These are phyloP conservation scores for Drosophila setosimentum DNA, from an alignment of 2,888 invertebrate species.

Conservation along the genomic window DNA sequence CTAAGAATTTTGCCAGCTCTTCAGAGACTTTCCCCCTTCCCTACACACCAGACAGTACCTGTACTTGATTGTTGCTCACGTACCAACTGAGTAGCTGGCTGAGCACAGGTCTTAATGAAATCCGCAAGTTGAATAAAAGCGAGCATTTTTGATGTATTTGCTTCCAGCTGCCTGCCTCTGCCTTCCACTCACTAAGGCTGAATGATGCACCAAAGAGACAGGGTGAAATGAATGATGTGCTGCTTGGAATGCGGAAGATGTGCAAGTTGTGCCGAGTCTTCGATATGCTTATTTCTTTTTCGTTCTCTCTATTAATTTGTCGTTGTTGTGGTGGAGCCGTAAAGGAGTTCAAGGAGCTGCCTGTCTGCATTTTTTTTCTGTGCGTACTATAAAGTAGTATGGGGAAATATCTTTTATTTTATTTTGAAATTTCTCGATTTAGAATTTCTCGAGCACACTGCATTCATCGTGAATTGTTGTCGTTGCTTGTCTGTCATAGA, in stretches of 20 bases:
- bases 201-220: slow-evolving; percentile 23
- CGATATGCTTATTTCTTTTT: slow-evolving; percentile 35
- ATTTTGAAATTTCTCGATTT: slow-evolving; percentile 28
- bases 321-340: slow-evolving; percentile 33
- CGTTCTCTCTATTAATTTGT: slow-evolving; percentile 3
- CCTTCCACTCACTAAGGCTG: slow-evolving; percentile 42
- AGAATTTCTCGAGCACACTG: slow-evolving; percentile 3
- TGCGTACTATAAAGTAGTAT: slow-evolving; percentile 44
- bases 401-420: slow-evolving; percentile 46
- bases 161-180: slow-evolving; percentile 7
- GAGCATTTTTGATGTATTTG: slow-evolving; percentile 51
- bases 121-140: slow-evolving; percentile 56
- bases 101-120: slow-evolving; percentile 57
- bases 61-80: slow-evolving; percentile 46
- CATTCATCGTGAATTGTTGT: slow-evolving; percentile 38
- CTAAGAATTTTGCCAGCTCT: slow-evolving; percentile 24
- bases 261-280: slow-evolving; percentile 31
- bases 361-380: slow-evolving; percentile 39
- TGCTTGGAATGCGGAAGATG: background rate
- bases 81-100: slow-evolving; percentile 54
- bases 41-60: slow-evolving; percentile 20
- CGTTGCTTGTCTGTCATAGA: background rate
- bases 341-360: slow-evolving; percentile 62
- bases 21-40: slow-evolving; percentile 36
- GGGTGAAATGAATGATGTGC: slow-evolving; percentile 22